Base-by-base conservation (phyloP, 2,113 vertebrate genomes). In the Propithecus coquereli region DNA sequence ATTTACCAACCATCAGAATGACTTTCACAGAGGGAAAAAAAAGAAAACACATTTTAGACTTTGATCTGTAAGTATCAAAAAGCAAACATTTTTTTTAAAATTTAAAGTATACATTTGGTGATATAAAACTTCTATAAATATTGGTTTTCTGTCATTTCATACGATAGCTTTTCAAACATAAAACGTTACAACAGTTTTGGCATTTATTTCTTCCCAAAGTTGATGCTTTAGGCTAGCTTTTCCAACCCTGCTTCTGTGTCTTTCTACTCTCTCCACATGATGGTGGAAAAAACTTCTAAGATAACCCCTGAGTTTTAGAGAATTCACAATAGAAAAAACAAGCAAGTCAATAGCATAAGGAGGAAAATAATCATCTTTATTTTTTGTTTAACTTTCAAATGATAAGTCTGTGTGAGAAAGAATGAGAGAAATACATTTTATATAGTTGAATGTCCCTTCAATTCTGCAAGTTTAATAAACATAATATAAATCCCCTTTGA, bases 41-140 rank as follows among this genome's bases (percentile, higher is more conserved):
- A n/a, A n/a, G 52, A 68, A 84, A 32, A 79, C 18, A 30, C 73
- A 96, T 66, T 97, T 96, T 93, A 88, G n/a, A 94, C 17, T 93
- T 94, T 76, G 2, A 90, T 93, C 57, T 90, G 0, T 5, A 96
- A 45, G 0, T 17, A 9, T n/a, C n/a, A n/a, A n/a, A n/a, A n/a
- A 25, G 43, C 0, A 91, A 73, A 1, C 32, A 34, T 45, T 73
- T 40, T 0, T 0, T 63, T n/a, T n/a, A n/a, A n/a, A n/a, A n/a
- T 12, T 11, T 61, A 8, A 84, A 88, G 6, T 27, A 54, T 37
- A 32, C 2, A 34, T 73, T 89, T 87, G 16, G 3, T 54, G 6
- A 8, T 34, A 32, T 54, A 77, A 94, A 87, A 22, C 18, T 61
- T 79, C 16, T 61, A 65, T 25, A 32, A 40, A 70, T 10, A 45